These are phyloP conservation scores for cattle (Bos taurus) DNA, from an alignment of 2,113 vertebrate genomes.

Conservation along the genomic window ARS-UCD2.0 NC_037344.1:18589001-18589500, in stretches of 20 bases:
- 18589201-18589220: neutral
- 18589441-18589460: neutral
- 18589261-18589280: neutral
- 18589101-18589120: neutral
- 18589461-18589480: neutral
- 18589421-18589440: neutral
- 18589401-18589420: neutral
- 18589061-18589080: neutral
- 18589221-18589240: neutral
- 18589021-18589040: neutral
- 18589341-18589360: neutral
- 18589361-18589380: neutral
- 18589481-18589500: neutral
- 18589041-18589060: neutral
- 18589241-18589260: neutral
- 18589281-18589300: neutral
- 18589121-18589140: neutral
- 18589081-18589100: neutral
- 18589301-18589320: neutral
- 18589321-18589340: neutral
- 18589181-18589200: neutral
- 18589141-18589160: neutral
- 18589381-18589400: neutral
- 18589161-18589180: neutral
- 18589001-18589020: neutral